Evolutionary conservation across 2,113 vertebrate species (phyloP), one percentile per base, ranked within the genome.

Genomic region (Hepsetus odoe): DNA sequence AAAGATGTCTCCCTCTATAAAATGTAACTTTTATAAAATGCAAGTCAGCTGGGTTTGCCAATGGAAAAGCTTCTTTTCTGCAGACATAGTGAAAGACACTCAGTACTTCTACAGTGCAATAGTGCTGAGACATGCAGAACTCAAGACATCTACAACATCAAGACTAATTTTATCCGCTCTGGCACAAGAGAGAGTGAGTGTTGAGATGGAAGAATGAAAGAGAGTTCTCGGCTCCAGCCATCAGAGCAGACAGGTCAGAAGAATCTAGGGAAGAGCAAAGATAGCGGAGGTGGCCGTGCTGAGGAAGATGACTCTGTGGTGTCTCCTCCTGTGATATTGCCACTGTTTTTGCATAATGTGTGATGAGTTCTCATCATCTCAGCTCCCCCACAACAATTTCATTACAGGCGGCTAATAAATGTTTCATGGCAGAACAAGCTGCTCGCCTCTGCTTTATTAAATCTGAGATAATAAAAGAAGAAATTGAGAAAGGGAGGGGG

Each of bases 361-460:
- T 89, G 90, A 92, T 94, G 92, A 95, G 92, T 90, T 92, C 91
- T 91, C 89, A 87, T 90, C 89, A 90, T 89, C 87, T 88, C 90
- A 85, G 88, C 85, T 89, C 90, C 90, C 87, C 90, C 91, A 94
- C 92, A 92, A 94, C 92, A 94, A 95, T 95, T 95, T 95, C 94
- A 95, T 95, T 95, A 96, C 94, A 95, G 92, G 87, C 92, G 91
- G 93, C 94, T 95, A 95, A 95, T 95, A 95, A 95, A 95, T 95
- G 94, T 95, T 95, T 95, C 95, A 95, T 95, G 94, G 92, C 91
- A 92, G 92, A 92, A 94, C 92, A 92, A 92, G 91, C 93, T 93
- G 90, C 93, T 92, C 88, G 91, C 89, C 92, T 93, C 88, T 86
- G 91, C 92, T 93, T 95, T 94, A 96, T 96, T 95, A 95, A 94